Evolutionary conservation across 2,113 vertebrate species (phyloP), one percentile per base, ranked within the genome.

Genomic region (Engraulis encrasicolus): DNA sequence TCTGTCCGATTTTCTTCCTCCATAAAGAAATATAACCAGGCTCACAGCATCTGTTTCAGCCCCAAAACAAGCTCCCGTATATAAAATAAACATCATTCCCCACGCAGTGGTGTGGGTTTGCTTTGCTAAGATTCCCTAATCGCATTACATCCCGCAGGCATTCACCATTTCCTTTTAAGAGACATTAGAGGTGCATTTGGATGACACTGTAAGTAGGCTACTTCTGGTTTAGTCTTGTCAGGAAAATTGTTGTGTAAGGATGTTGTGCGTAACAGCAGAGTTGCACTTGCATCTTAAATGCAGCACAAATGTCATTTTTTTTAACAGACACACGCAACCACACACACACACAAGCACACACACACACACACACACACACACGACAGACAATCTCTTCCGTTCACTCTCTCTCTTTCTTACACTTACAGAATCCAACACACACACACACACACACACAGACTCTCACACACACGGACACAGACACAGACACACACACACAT

Each of bases 141-240:
- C 12, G 27, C 66, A 31, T 74, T 74, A 17, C 2, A 0, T 36
- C 66, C 66, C 23, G 12, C 27, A 74, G 27, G 66, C 66, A 12
- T 31, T 34, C 66, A 74, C 2, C 66, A 74, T 74, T 15, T 74
- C 27, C 66, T 74, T 31, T 74, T 74, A 15, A 74, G 66, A 74
- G 15, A 74, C 66, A 74, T 74, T 74, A 34, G 31, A 34, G 11
- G 2, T 74, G 17, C 31, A 74, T 74, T 15, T 12, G 31, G 34
- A 34, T 19, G 31, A 74, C 23, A 36, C 31, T 2, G 11, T 74
- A 74, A 74, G 58, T n/a, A n/a, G n/a, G n/a, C n/a, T 74, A 34
- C 66, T 34, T 3, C 23, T 74, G 66, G 14, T 74, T 74, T 74
- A 74, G 66, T 23, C 58, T 36, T 74, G 66, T 74, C 66, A 74